Conservation (phyloP, 2,888 invertebrate genomes). For the Poecilobothrus nobilitatus region DNA sequence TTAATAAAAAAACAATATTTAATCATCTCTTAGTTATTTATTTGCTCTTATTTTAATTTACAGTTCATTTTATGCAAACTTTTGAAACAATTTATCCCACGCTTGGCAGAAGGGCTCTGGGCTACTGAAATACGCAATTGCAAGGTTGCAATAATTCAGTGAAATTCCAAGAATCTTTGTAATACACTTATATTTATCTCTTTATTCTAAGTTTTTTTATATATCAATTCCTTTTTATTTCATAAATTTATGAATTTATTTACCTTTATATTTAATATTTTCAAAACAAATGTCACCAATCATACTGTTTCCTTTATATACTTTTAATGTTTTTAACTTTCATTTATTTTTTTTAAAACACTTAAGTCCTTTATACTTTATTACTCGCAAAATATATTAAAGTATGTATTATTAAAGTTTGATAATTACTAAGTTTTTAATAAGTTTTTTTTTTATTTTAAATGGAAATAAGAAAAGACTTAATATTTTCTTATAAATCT, state of each 20-base stretch:
- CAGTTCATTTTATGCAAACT: too few species aligned
- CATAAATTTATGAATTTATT: background rate
- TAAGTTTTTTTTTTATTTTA: background rate
- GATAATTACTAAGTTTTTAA: background rate
- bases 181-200: slow-evolving; percentile 61
- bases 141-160: slow-evolving; percentile 38
- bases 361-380: too few species aligned
- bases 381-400: background rate
- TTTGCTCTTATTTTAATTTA: too few species aligned
- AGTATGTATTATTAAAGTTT: background rate
- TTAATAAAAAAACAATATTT: too few species aligned
- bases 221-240: background rate
- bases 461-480: background rate
- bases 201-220: slow-evolving; percentile 65
- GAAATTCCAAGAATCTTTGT: slow-evolving; percentile 34
- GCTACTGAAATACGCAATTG: slow-evolving; percentile 43
- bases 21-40: too few species aligned
- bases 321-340: background rate
- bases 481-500: background rate
- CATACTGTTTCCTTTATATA: background rate
- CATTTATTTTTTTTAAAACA: background rate
- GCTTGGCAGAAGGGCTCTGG: background rate
- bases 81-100: background rate
- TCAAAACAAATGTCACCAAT: slow-evolving; percentile 6
- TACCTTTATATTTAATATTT: background rate